phyloP scores from a whole-genome alignment of 2,888 invertebrate genomes.

The Eurytoma adleriae region DNA sequence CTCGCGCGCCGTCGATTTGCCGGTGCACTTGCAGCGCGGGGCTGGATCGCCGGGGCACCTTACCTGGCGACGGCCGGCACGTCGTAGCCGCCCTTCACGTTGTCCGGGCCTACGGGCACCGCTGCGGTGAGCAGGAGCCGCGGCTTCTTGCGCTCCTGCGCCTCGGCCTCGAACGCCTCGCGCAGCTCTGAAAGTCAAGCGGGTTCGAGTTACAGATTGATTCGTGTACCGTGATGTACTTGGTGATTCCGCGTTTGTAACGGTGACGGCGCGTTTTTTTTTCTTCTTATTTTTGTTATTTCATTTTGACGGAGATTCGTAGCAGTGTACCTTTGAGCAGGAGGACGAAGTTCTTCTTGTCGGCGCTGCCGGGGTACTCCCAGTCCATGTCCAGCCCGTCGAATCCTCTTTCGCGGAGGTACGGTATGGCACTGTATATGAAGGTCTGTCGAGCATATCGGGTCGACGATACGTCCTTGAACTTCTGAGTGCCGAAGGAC shows the following conservation, averaged over 20 bases:
- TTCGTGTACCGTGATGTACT: not conserved
- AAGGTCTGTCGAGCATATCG: slow-evolving; percentile 94
- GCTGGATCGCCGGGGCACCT: not conserved
- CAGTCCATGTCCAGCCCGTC: slow-evolving; percentile 93
- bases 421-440: slow-evolving; percentile 95
- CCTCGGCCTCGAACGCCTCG: slow-evolving; percentile 96
- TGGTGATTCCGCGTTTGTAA: no score
- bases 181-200: slow-evolving; percentile 83
- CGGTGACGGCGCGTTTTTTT: no score
- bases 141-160: slow-evolving; percentile 91
- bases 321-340: slow-evolving; percentile 85
- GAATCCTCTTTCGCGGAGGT: slow-evolving; percentile 89
- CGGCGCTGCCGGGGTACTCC: slow-evolving; percentile 95
- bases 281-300: no score
- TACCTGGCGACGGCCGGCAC: slow-evolving; percentile 93
- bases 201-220: not conserved
- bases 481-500: slow-evolving; percentile 98
- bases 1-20: not conserved
- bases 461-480: slow-evolving; percentile 93
- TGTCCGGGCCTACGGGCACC: slow-evolving; percentile 95
- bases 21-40: not conserved
- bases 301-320: not conserved
- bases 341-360: slow-evolving; percentile 94
- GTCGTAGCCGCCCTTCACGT: slow-evolving; percentile 93
- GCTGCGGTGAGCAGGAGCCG: slow-evolving; percentile 91